phyloP scores from a whole-genome alignment of 2,797 vertebrate species.

The Pipistrellus nathusii region DNA sequence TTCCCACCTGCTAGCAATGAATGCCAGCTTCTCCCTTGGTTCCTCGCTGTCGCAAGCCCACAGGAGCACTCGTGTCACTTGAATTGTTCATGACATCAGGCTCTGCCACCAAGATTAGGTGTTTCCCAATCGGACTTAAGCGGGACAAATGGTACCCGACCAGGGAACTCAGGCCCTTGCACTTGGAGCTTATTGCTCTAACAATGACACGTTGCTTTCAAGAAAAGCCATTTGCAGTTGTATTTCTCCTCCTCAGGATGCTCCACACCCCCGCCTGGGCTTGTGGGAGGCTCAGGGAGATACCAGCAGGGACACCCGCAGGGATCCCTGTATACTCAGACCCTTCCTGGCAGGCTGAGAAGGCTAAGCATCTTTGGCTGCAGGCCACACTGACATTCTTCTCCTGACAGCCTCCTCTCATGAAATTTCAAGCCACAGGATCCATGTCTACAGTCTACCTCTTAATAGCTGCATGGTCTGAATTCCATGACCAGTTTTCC shows the following conservation, averaged over 20 bases:
- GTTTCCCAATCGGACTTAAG: neutral
- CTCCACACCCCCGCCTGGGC: neutral
- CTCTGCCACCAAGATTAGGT: neutral
- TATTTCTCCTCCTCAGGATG: neutral
- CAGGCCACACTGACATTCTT: neutral
- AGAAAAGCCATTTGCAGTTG: conserved; percentile 44
- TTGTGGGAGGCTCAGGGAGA: neutral
- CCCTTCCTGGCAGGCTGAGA: neutral
- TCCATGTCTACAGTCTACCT: neutral
- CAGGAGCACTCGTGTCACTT: conserved; percentile 1
- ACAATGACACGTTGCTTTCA: neutral
- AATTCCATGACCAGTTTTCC: neutral
- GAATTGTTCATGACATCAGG: conserved; percentile 16
- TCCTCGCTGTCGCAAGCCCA: neutral
- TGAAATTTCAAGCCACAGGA: neutral
- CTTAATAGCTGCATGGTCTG: neutral
- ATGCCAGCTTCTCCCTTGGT: conserved; percentile 21
- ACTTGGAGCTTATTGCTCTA: conserved; percentile 32
- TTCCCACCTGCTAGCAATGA: conserved; percentile 71
- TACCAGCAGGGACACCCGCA: neutral
- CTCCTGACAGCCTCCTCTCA: neutral
- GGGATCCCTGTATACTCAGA: neutral
- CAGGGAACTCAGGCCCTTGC: neutral
- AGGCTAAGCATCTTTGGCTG: neutral
- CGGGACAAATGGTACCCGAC: neutral